These are phyloP conservation scores for Centroberyx gerrardi DNA, from an alignment of 2,797 vertebrate genomes.

Conservation along the genomic window DNA sequence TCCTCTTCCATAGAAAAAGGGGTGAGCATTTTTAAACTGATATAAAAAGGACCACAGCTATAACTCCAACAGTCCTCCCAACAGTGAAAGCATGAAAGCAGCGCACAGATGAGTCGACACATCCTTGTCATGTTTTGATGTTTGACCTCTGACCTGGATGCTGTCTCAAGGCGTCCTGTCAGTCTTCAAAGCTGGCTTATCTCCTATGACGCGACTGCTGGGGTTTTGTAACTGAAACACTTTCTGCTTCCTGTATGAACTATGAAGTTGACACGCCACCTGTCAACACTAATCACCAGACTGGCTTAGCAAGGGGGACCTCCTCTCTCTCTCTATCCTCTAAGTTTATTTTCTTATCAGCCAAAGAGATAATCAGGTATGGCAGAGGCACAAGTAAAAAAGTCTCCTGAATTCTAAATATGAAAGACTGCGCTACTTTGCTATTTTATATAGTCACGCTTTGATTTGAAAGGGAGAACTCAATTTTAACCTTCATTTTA, in stretches of 20 bases:
- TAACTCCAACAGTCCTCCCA: neutral
- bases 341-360: neutral
- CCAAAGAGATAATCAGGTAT: constrained; percentile 8
- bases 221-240: constrained; percentile 45
- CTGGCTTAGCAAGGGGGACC: constrained; percentile 12
- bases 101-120: neutral
- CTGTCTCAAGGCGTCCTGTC: constrained; percentile 33
- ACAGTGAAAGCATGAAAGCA: neutral
- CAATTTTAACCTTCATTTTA: neutral
- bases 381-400: neutral
- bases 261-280: constrained; percentile 37
- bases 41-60: too few relatives aligned
- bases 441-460: too few relatives aligned
- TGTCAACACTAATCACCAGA: constrained; percentile 23
- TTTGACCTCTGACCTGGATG: constrained; percentile 17
- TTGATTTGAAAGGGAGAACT: too few relatives aligned
- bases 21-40: too few relatives aligned
- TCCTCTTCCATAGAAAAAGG: too few relatives aligned
- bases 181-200: constrained; percentile 62
- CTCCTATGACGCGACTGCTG: constrained; percentile 17
- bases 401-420: neutral
- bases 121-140: neutral
- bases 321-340: constrained; percentile 10
- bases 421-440: too few relatives aligned
- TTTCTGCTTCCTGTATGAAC: constrained; percentile 39